phyloP scores from a whole-genome alignment of 2,888 invertebrate species.

The Latrodectus hesperus region DNA sequence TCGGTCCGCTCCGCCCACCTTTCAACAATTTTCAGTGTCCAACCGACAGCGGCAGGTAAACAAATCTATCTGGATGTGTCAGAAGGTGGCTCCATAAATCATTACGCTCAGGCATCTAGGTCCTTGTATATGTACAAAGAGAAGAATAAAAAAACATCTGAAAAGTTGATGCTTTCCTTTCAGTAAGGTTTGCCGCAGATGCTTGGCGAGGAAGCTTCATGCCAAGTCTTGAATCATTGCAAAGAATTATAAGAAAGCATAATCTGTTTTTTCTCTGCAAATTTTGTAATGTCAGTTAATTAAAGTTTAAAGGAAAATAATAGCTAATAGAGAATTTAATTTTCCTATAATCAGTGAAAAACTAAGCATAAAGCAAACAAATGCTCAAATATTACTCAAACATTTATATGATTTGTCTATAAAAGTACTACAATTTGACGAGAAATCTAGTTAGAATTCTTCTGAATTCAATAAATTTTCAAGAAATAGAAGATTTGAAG shows the following conservation, averaged over 20 bases:
- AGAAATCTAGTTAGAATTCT: too few species aligned
- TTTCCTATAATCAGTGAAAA: too few species aligned
- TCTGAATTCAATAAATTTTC: too few species aligned
- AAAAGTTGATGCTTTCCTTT: conserved; percentile 16
- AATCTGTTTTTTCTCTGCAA: too few species aligned
- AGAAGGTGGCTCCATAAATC: conserved; percentile 58
- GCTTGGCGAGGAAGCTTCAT: conserved; percentile 17
- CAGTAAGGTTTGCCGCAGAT: neutral
- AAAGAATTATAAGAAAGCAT: neutral
- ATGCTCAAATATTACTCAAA: too few species aligned
- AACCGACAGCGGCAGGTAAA: conserved; percentile 62
- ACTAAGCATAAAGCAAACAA: too few species aligned
- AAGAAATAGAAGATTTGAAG: too few species aligned
- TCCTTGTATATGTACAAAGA: conserved; percentile 51
- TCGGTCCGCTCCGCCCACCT: conserved; percentile 53
- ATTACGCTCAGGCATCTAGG: conserved; percentile 34
- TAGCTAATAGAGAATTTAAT: too few species aligned
- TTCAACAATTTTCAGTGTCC: conserved; percentile 56
- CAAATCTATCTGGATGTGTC: conserved; percentile 64
- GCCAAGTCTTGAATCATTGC: conserved; percentile 7
- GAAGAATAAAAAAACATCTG: conserved; percentile 24
- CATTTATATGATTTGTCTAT: too few species aligned
- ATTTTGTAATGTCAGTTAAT: too few species aligned
- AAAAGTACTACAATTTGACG: too few species aligned
- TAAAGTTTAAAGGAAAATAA: too few species aligned